These are phyloP conservation scores for Cyrtonyx montezumae DNA, from an alignment of 2,113 vertebrate genomes.

Conservation along the genomic window DNA sequence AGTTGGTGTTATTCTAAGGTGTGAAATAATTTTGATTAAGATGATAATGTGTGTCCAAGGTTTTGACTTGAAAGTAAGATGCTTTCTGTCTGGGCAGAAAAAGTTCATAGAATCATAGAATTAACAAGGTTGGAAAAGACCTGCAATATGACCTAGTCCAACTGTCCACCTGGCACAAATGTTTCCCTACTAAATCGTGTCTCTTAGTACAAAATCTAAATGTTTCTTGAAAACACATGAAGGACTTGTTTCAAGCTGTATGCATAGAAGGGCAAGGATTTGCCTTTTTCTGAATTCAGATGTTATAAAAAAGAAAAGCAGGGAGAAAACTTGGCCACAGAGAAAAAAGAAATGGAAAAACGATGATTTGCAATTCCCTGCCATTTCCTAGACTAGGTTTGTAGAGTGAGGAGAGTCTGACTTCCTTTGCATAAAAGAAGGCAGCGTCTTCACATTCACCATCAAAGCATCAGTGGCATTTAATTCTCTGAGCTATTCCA, in stretches of 20 bases:
- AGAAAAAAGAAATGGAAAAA: background rate
- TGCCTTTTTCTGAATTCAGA: background rate
- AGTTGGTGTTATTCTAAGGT: background rate
- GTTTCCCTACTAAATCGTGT: too few relatives aligned
- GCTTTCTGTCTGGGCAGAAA: background rate
- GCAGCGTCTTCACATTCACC: background rate
- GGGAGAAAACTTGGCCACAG: background rate
- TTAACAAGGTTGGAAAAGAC: too few relatives aligned
- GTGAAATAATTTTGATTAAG: background rate
- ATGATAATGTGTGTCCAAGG: background rate
- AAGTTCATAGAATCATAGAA: too few relatives aligned
- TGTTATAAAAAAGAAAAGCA: background rate
- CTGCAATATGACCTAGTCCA: too few relatives aligned
- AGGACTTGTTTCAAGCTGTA: background rate
- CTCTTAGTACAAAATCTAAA: too few relatives aligned
- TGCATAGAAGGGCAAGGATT: background rate
- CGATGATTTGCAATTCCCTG: background rate
- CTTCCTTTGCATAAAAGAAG: background rate
- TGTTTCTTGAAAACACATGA: background rate
- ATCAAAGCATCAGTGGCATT: background rate
- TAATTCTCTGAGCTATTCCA: background rate
- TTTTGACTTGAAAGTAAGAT: background rate
- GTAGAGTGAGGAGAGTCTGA: background rate
- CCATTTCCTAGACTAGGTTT: background rate
- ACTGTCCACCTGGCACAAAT: too few relatives aligned